Evolutionary conservation across 1,140 invertebrate species (phyloP).

Genomic region (Meteorus sp.): DNA sequence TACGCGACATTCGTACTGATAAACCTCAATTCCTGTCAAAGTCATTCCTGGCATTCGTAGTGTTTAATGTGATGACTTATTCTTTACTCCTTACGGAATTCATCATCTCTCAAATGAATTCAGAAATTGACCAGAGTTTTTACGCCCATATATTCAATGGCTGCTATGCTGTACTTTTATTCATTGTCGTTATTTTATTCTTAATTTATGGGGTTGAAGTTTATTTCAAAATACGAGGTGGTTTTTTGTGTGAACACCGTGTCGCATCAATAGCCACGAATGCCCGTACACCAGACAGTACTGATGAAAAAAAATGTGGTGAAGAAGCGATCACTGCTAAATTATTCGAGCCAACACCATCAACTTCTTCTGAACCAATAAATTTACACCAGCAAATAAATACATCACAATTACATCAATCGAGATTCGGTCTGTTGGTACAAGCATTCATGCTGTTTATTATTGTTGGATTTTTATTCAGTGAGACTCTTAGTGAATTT

Average conservation of each 20-base stretch:
- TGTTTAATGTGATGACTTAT: constrained; percentile 89
- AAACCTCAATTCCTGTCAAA: constrained; percentile 89
- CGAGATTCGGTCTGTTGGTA: constrained; percentile 81
- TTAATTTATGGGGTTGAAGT: constrained; percentile 94
- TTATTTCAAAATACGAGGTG: constrained; percentile 80
- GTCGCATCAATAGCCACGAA: constrained; percentile 29
- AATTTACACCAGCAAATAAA: constrained; percentile 66
- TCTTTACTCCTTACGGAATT: constrained; percentile 83
- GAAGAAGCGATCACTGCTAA: constrained; percentile 53
- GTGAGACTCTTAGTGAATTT: constrained; percentile 86
- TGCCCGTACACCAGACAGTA: constrained; percentile 41
- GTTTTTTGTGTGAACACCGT: constrained; percentile 5
- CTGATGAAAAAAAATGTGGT: constrained; percentile 31
- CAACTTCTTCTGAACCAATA: constrained; percentile 35
- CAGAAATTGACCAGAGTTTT: constrained; percentile 69
- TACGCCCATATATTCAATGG: constrained; percentile 87
- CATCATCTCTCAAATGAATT: constrained; percentile 69
- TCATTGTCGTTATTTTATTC: constrained; percentile 91
- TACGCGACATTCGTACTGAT: constrained; percentile 84
- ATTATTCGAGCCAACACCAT: constrained; percentile 52
- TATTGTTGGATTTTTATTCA: constrained; percentile 85
- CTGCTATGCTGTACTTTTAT: constrained; percentile 86
- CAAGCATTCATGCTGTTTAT: constrained; percentile 85
- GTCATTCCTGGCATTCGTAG: constrained; percentile 87
- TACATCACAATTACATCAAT: constrained; percentile 89